Evolutionary conservation across 2,888 invertebrate species (phyloP), one percentile per base, ranked within the genome.

Genomic region (Cyclophora albipunctata): DNA sequence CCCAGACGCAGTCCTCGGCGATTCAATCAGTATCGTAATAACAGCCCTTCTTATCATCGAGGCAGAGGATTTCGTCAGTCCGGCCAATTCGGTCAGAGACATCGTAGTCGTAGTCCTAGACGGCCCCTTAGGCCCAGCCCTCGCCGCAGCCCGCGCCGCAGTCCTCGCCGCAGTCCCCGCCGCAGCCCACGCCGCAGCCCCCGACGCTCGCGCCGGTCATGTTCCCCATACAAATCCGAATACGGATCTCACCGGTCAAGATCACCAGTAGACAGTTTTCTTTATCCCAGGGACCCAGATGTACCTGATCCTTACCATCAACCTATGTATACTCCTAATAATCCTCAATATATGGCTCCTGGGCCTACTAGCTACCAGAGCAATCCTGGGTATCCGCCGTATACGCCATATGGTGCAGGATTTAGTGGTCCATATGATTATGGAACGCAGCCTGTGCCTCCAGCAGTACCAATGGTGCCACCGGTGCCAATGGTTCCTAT

Each of bases 391-490:
- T 42, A 42, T 42, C 42, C 42, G 5, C 42, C 42, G 3, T 42
- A 20, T 20, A 1, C 20, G 20, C 20, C 43, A 33, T 43, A 43
- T 43, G 4, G 66, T 61, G 67, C 59, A 46, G 69, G 67, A 45
- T 73, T 69, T 57, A 53, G 57, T 55, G 57, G 59, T 40, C 54
- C 63, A 3, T 83, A 75, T 69, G 68, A 73, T 34, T 81, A 76
- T 74, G 63, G 59, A 46, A 51, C 55, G 40, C 67, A 67, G 48
- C 59, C 64, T 6, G 60, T 60, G 49, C 43, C 74, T 58, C 55
- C 52, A 7, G 37, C 50, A 45, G 46, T 59, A 20, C 51, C 60
- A 2, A 49, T 40, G 47, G 50, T 58, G 47, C 49, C 54, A 41
- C 45, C 63, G n/a, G 59, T 53, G 34, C 56, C 64, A 37, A 51